phyloP scores from a whole-genome alignment of 2,113 vertebrate genomes.

The Rhabdomys dilectus region DNA sequence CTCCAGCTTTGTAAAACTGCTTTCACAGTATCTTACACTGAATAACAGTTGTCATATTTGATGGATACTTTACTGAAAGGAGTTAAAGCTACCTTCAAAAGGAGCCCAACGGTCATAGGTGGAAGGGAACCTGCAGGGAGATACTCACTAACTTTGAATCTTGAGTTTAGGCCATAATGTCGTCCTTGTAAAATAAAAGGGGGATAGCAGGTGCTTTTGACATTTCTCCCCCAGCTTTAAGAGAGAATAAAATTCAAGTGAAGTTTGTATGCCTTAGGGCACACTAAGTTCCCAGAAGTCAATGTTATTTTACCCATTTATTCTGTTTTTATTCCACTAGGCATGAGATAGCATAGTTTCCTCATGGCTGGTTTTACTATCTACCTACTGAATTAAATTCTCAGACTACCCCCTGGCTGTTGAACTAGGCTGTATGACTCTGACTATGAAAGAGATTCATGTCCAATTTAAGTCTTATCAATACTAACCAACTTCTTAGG shows the following conservation, averaged over 20 bases:
- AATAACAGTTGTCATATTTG: background rate
- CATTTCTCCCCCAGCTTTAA: background rate
- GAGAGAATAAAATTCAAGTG: background rate
- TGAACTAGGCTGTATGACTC: background rate
- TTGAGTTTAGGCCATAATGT: background rate
- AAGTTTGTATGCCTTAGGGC: background rate
- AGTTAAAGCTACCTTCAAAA: background rate
- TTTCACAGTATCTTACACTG: background rate
- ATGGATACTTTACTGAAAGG: background rate
- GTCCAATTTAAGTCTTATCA: constrained; percentile 10
- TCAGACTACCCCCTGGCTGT: background rate
- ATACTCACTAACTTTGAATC: background rate
- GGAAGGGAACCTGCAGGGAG: background rate
- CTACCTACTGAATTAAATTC: constrained; percentile 24
- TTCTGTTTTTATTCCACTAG: constrained; percentile 8
- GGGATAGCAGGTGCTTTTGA: background rate
- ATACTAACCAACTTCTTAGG: background rate
- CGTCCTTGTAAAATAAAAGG: background rate
- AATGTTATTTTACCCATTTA: constrained; percentile 10
- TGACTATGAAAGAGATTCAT: background rate
- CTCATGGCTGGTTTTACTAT: background rate
- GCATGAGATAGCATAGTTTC: background rate
- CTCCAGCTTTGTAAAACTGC: background rate
- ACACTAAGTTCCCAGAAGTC: constrained; percentile 24
- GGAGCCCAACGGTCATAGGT: background rate